A percentile compares a stretch with the other conserved stretches of the same genome.
These are phyloP conservation scores for Apamea crenata DNA, from an alignment of 2,888 invertebrate species.

Conservation along the genomic window DNA sequence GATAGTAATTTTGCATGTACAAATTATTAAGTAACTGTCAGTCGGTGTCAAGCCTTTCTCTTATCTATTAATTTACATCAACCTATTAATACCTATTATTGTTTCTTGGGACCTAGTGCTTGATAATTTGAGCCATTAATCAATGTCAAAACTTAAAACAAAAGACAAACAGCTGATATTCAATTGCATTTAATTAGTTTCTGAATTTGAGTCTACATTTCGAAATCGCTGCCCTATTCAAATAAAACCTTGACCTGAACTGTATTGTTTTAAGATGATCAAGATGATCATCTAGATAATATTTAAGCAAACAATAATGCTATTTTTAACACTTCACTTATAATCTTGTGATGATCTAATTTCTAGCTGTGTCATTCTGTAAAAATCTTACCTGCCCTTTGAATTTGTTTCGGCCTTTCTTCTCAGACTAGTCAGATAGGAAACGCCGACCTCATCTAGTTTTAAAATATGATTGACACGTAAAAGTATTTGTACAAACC, in stretches of 20 bases:
- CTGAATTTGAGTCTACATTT: background rate
- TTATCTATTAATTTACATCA: constrained; percentile 30
- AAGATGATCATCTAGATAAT: background rate
- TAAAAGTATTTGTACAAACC: too few relatives aligned
- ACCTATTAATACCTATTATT: constrained; percentile 21
- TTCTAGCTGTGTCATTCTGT: background rate
- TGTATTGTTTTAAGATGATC: constrained; percentile 4
- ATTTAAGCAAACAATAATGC: background rate
- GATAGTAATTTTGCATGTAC: constrained; percentile 8
- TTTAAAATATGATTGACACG: too few relatives aligned
- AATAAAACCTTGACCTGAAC: constrained; percentile 11
- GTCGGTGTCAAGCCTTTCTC: constrained; percentile 7
- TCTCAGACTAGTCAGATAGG: too few relatives aligned
- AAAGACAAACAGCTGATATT: constrained; percentile 37
- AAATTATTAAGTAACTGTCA: constrained; percentile 50
- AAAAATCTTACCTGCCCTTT: background rate
- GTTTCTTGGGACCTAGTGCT: constrained; percentile 17
- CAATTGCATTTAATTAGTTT: background rate
- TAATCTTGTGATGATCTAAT: background rate
- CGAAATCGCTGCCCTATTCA: constrained; percentile 11
- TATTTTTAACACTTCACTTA: background rate
- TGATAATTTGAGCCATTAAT: constrained; percentile 38
- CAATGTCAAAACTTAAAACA: constrained; percentile 50
- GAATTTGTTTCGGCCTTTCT: too few relatives aligned
- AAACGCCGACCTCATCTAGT: too few relatives aligned